A percentile compares a stretch with the other conserved stretches of the same genome.
phyloP scores from a whole-genome alignment of 2,113 vertebrate species.

The Cyanocitta stelleri region DNA sequence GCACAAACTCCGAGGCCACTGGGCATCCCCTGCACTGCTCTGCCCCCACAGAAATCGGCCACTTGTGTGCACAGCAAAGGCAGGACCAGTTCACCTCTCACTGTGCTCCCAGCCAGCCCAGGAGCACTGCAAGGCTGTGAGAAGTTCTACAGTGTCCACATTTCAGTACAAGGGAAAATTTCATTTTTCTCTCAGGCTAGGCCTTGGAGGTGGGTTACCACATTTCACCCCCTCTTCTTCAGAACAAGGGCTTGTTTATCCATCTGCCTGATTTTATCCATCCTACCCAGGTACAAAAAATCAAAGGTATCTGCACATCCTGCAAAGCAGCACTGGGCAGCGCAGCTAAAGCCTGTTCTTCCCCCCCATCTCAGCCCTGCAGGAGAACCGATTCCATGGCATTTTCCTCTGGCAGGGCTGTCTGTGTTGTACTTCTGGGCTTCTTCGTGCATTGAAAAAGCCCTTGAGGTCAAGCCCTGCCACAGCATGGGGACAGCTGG shows the following conservation, averaged over 20 bases:
- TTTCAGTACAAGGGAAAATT: neutral
- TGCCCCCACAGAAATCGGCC: neutral
- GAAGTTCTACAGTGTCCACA: neutral
- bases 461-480: neutral
- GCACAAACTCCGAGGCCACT: neutral
- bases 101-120: neutral
- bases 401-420: neutral
- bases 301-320: neutral
- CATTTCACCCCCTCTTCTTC: neutral
- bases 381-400: neutral
- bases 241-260: neutral
- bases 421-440: neutral
- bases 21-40: neutral
- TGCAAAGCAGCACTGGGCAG: neutral
- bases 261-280: neutral
- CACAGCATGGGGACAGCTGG: neutral
- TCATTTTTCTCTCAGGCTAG: neutral
- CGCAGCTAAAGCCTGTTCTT: neutral
- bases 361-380: neutral
- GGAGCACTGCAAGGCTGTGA: rapidly evolving
- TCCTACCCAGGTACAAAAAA: rapidly evolving
- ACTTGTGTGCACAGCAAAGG: neutral
- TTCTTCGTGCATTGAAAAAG: neutral
- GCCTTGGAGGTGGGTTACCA: neutral
- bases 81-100: neutral